Evolutionary conservation across 2,888 invertebrate species (phyloP), one percentile per base, ranked within the genome.

Genomic region (Amitus sp.): DNA sequence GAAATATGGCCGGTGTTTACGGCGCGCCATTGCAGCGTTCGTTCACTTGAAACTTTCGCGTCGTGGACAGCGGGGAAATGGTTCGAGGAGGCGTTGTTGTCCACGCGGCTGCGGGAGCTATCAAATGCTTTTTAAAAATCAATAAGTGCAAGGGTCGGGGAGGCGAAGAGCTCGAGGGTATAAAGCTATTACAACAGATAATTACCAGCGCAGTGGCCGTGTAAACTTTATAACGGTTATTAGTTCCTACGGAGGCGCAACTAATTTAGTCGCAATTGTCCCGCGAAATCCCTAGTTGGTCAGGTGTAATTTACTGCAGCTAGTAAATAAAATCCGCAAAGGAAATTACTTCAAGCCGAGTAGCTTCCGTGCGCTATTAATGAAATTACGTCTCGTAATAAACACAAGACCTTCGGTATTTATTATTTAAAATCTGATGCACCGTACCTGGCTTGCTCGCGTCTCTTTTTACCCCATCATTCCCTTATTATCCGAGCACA

Each of bases 131-230:
- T 43, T 60, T 51, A 60, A 58, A 55, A 45, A 47, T 54, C 57
- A 62, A 56, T 66, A 51, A 60, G 49, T 45, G 43, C 47, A 12
- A 23, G 47, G 40, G 49, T 47, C 30, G 51, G 47, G 39, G 43
- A 40, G 55, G 50, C 46, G 57, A 62, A 15, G 60, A 67, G 48
- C 48, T 37, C 51, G 57, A 53, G 52, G 54, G 57, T 66, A 66
- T 68, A 65, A 63, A 68, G 68, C 65, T 63, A 68, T 67, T 66
- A 66, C 52, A 52, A 62, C 65, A 65, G 69, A 69, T 69, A 69
- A 69, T 65, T 65, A 67, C 66, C 52, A 48, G 62, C 59, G 65
- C 66, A 61, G 60, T 45, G 52, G 53, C 64, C 62, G 62, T 66
- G 64, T 66, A 66, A 67, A 65, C 62, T 69, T 69, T 68, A 66